Base-by-base conservation (phyloP, 2,888 invertebrate genomes). In the Lampropteryx suffumata region DNA sequence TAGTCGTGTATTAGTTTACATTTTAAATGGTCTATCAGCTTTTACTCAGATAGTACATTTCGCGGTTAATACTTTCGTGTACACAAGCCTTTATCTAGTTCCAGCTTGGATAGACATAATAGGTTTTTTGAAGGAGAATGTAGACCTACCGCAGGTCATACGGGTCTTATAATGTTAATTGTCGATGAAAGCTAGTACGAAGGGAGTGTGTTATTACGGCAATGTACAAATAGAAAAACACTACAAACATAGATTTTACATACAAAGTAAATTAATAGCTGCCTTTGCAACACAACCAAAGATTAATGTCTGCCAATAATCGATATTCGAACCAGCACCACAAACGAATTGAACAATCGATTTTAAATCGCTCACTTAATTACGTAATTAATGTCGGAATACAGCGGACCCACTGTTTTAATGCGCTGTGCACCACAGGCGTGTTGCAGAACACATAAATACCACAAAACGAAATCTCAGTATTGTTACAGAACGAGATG, bases 311-410 rank as follows among this genome's bases (percentile, higher is more conserved):
- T 50, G 14, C 40, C 48, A 37, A 57, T 55, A 55, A 61, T 56
- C 58, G 56, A 58, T 58, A 48, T 50, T 53, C 44, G 35, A 76
- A 78, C 73, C 79, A 75, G 72, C 39, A 50, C 80, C 78, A 65
- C 79, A 79, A 79, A 74, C 76, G 73, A 79, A 81, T 82, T 76
- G 78, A 81, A 76, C 77, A 81, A 83, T 82, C 81, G 79, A 79
- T 83, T 83, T 73, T 52, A 57, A 78, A 81, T 77, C 76, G 76
- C 71, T 71, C 72, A 74, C 77, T 84, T 82, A 81, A 84, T 84
- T 84, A 79, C 78, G 65, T 80, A 82, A 83, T 84, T 82, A 82
- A 81, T 79, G 79, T 73, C 64, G 66, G 69, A 73, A 62, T 64
- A 66, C 48, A 62, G 66, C 67, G 68, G 53, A 64, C 59, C 59